Base-by-base conservation (phyloP, 2,113 vertebrate genomes). In the Cryptoleucopteryx plumbea region DNA sequence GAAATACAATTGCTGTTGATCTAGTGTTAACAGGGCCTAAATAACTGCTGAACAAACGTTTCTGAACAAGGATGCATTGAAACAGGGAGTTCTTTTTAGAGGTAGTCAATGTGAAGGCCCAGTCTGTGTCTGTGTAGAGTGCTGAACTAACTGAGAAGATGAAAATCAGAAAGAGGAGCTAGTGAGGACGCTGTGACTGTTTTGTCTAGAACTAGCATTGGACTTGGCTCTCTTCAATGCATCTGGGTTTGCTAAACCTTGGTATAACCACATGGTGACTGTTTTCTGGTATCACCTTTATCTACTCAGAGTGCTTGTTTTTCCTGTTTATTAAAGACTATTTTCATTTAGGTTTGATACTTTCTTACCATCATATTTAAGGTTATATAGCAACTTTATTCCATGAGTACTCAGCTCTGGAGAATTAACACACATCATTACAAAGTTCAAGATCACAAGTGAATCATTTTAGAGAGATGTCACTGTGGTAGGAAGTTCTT, bases 381-480 rank as follows among this genome's bases (percentile, higher is more conserved):
- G 75, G 40, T 38, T 82, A 36, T 75, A 14, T 40, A 84, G 52
- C 59, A 66, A 75, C 74, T 96, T 93, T 68, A 50, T 93, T 94
- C 79, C 67, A 52, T 59, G 75, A 61, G 25, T 86, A 68, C 40
- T 95, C 45, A 53, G 62, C 31, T 73, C 75, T 87, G 78, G 59
- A 85, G 77, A 90, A 85, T 92, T 94, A 93, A 81, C 59, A 83
- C 4, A 22, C 27, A 59, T 88, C 50, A 82, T 93, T 94, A 82
- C 23, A 42, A 81, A 96, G 92, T 81, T 95, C 63, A 97, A 80
- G 73, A 74, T 94, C 83, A 89, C 53, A 75, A 90, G 77, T 96
- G 86, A 97, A 83, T 96, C 9, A 95, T 92, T 68, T 50, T 52
- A 94, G 77, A 94, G 81, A 86, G 15, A 80, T 72, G 43, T 75